Percentiles rank a stretch among this genome's conserved stretches.
Conservation (phyloP, 2,797 vertebrate species). For the Telmatherina bonti region DNA sequence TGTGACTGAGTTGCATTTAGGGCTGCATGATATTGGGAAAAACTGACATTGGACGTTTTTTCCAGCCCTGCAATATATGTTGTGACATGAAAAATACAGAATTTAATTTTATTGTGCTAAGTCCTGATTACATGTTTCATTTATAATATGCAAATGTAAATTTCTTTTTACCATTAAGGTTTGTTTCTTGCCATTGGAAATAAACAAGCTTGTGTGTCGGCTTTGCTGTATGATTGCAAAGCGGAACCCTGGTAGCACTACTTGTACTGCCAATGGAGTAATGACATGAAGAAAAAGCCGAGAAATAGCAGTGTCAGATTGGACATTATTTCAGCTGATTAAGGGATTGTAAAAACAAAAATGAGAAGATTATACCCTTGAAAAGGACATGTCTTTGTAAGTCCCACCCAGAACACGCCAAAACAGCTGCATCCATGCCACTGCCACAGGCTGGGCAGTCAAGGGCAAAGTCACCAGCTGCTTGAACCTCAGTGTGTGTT, state of each 20-base stretch:
- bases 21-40: too few relatives aligned
- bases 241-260: not conserved
- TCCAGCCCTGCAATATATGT: too few relatives aligned
- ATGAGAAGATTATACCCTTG: constrained; percentile 58
- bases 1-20: not conserved
- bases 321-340: constrained; percentile 12
- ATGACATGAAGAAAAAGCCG: constrained; percentile 2
- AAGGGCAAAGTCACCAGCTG: constrained; percentile 81
- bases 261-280: not conserved
- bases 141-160: too few relatives aligned
- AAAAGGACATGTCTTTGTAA: constrained; percentile 68
- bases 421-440: constrained; percentile 76
- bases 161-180: too few relatives aligned
- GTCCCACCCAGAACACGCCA: constrained; percentile 66
- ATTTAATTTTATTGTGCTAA: too few relatives aligned
- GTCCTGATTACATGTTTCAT: too few relatives aligned
- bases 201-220: too few relatives aligned
- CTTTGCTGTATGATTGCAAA: not conserved
- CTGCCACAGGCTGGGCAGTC: constrained; percentile 73
- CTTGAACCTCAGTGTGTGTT: constrained; percentile 53
- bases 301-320: not conserved
- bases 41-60: too few relatives aligned
- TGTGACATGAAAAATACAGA: too few relatives aligned
- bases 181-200: too few relatives aligned
- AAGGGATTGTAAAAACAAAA: constrained; percentile 5